Conservation (phyloP, 2,113 vertebrate genomes). For the Indri indri region DNA sequence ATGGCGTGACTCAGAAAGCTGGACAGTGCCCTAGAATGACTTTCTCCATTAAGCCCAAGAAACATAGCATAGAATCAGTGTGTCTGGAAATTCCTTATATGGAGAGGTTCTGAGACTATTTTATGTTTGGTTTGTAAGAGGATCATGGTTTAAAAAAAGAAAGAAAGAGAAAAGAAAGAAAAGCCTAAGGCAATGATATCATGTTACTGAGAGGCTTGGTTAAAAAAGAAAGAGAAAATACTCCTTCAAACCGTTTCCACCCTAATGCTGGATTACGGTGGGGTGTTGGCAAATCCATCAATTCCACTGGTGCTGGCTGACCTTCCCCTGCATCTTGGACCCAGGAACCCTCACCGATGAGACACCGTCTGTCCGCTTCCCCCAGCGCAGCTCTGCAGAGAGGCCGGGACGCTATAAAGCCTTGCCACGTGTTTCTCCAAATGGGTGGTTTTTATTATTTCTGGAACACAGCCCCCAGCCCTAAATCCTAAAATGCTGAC, state of each 20-base stretch:
- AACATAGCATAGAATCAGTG: not conserved
- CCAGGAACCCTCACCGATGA: not conserved
- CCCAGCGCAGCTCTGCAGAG: conserved; percentile 30
- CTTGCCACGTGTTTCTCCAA: conserved; percentile 14
- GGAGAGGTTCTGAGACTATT: conserved; percentile 41
- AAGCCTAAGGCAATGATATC: conserved; percentile 26
- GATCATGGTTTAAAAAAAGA: conserved; percentile 47
- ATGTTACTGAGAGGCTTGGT: conserved; percentile 63
- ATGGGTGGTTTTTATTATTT: conserved; percentile 49
- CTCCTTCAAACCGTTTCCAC: not conserved
- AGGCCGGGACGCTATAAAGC: not conserved
- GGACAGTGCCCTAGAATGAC: not conserved
- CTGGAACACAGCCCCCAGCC: conserved; percentile 47
- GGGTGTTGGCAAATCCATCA: not conserved
- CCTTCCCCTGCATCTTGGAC: conserved; percentile 1
- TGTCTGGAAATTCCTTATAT: conserved; percentile 43
- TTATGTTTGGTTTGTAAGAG: conserved; percentile 64
- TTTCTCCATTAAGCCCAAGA: conserved; percentile 32
- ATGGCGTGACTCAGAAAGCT: not conserved
- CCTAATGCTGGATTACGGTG: not conserved
- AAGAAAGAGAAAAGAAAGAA: conserved; percentile 29
- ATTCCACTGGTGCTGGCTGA: conserved; percentile 29
- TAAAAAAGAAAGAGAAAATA: conserved; percentile 52
- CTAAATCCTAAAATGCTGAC: conserved; percentile 66
- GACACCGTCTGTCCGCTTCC: conserved; percentile 54